Conservation (phyloP, 2,888 invertebrate species). For the Apantesis nais region DNA sequence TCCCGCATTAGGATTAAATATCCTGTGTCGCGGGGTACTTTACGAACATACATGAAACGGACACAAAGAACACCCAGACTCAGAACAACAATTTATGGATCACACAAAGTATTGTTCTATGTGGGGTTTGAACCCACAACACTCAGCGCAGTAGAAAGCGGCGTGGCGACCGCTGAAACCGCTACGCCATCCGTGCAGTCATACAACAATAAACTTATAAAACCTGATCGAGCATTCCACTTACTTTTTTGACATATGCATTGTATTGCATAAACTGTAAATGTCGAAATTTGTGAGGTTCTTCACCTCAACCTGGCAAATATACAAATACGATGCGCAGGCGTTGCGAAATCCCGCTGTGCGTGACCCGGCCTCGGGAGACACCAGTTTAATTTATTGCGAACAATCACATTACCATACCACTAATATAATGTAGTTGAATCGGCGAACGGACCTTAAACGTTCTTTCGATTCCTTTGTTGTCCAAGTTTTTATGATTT, state of each 20-base stretch:
- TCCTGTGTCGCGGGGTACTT: too few relatives aligned
- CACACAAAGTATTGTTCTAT: too few relatives aligned
- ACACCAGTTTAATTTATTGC: constrained; percentile 79
- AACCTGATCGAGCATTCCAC: constrained; percentile 41
- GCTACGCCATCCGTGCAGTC: too few relatives aligned
- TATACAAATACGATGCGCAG: constrained; percentile 61
- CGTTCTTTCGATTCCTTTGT: constrained; percentile 82
- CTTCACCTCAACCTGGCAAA: constrained; percentile 68
- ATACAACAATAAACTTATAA: constrained; percentile 17
- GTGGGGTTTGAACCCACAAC: too few relatives aligned
- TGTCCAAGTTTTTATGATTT: constrained; percentile 79
- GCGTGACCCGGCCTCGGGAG: constrained; percentile 62
- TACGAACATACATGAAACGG: too few relatives aligned
- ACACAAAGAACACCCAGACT: too few relatives aligned
- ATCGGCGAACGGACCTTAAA: constrained; percentile 80
- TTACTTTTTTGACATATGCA: constrained; percentile 48
- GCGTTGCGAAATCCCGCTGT: constrained; percentile 76
- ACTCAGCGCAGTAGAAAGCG: too few relatives aligned
- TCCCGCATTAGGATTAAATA: too few relatives aligned
- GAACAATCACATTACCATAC: constrained; percentile 85
- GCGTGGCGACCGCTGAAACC: too few relatives aligned
- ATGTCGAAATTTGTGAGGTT: constrained; percentile 73
- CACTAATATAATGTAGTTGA: constrained; percentile 81
- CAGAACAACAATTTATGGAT: too few relatives aligned
- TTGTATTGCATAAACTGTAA: too few relatives aligned